Evolutionary conservation across 1,140 invertebrate genomes (phyloP), one percentile per base, ranked within the genome.

Genomic region (Pteromalus puparum): DNA sequence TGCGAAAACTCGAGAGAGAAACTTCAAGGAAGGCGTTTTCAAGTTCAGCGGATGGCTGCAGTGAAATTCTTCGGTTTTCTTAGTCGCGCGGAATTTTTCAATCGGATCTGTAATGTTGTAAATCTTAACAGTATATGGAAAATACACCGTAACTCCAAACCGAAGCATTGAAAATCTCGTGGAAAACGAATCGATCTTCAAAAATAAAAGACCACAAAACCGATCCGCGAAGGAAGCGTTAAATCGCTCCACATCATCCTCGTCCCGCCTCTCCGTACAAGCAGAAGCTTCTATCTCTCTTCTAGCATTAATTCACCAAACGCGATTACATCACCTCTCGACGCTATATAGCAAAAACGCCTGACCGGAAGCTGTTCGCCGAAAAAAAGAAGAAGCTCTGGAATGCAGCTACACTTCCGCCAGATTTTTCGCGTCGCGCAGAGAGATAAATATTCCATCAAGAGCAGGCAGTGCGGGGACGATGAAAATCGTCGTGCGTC

Each of bases 281-380:
- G 28, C 18, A 34, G 30, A 34, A 34, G 30, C 30, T 34, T 34
- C 30, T 61, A 6, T 10, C 10, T 61, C 21, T 61, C 53, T 61
- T 6, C 42, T 6, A 38, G 38, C 42, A 48, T 76, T 76, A 76
- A 76, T 76, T 76, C 30, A 48, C 9, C 42, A 76, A 48, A 76
- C 42, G n/a, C 74, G 74, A 76, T 76, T 46, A 42, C 74, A 76
- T 76, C 74, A 76, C 2, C 74, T 9, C 53, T 9, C 53, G 46
- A 9, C 38, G 42, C n/a, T n/a, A n/a, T n/a, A n/a, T n/a, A n/a
- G n/a, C 21, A 48, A 76, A 76, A 46, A 76, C 10, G 34, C 7
- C n/a, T 76, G 42, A 76, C 74, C 74, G 74, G 74, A 48, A 76
- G 74, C 42, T 42, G 10, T 61, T n/a, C 21, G 6, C 3, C 18